A percentile compares a stretch with the other conserved stretches of the same genome.
phyloP scores from a whole-genome alignment of 2,888 invertebrate genomes.

The Chelonus formosanus region DNA sequence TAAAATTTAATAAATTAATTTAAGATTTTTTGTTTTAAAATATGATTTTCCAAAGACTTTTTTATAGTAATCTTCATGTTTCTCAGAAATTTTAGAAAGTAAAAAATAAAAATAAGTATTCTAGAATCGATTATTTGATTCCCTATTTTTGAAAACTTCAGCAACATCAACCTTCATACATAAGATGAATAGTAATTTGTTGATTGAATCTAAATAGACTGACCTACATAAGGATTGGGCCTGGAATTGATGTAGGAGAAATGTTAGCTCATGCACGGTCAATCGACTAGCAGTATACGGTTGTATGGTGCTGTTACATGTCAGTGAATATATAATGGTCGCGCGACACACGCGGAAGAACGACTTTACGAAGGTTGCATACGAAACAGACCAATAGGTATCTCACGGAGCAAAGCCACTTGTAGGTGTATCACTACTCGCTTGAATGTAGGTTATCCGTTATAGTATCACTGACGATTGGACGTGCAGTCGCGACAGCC shows the following conservation, averaged over 20 bases:
- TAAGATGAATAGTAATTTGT: conserved; percentile 11
- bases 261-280: conserved; percentile 1
- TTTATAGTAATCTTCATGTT: no score
- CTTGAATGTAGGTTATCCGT: conserved; percentile 61
- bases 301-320: conserved; percentile 9
- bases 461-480: conserved; percentile 51
- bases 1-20: no score
- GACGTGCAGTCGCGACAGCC: conserved; percentile 55
- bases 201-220: conserved; percentile 5
- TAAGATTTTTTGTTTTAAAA: no score
- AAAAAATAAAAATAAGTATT: no score
- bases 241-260: conserved; percentile 9
- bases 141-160: neutral
- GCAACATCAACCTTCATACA: neutral
- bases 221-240: conserved; percentile 11
- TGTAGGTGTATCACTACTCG: conserved; percentile 36
- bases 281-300: neutral
- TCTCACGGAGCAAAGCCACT: conserved; percentile 32
- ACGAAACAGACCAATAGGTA: conserved; percentile 50
- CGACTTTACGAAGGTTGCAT: conserved; percentile 56
- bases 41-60: no score
- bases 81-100: no score
- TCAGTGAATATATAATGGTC: conserved; percentile 16
- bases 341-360: conserved; percentile 37
- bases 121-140: no score